Evolutionary conservation across 2,888 invertebrate species (phyloP), one percentile per base, ranked within the genome.

Genomic region (Drosophila nr. medialis): DNA sequence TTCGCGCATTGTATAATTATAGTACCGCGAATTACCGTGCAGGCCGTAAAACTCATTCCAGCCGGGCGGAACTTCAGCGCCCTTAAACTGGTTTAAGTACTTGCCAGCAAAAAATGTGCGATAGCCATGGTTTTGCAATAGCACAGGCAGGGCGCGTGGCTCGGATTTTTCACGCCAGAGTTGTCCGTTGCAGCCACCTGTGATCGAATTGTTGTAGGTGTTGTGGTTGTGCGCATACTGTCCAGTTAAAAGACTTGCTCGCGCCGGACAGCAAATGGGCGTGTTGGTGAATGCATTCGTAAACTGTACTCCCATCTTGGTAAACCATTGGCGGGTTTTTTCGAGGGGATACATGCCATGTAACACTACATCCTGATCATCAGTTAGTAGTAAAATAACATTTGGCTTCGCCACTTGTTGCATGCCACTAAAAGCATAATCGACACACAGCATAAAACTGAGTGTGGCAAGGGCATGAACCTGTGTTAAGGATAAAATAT

Each of bases 91-190:
- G 93, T 99, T 99, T 77, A 99, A 94, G 93, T 99, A 99, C 94
- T 99, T 99, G 56, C 99, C 98, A 80, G 97, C 98, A 92, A 97
- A 99, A 91, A 98, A 98, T 0, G 98, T 98, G 7, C 93, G 94
- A 90, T 98, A 99, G 0, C 95, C 95, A 0, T 94, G 94, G 0
- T 93, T 90, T 62, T 96, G 94, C 38, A 99, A 92, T 48, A 95
- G 91, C 0, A 94, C 94, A 0, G 96, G 96, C 85, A 98, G 95
- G 1, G 96, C 95, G 1, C 93, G 92, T 0, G 93, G 92, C 91
- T 98, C 98, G 7, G 94, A 92, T 7, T 92, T 90, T 18, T 93
- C 90, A 84, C 95, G 95, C 98, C 98, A 98, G 10, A 92, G 62
- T 0, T 74, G 56, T 36, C 96, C 95, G 79, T 95, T 95, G 93